Percentiles rank a stretch among this genome's conserved stretches.
Conservation (phyloP, 2,888 invertebrate species). For the Sinelater perroti region DNA sequence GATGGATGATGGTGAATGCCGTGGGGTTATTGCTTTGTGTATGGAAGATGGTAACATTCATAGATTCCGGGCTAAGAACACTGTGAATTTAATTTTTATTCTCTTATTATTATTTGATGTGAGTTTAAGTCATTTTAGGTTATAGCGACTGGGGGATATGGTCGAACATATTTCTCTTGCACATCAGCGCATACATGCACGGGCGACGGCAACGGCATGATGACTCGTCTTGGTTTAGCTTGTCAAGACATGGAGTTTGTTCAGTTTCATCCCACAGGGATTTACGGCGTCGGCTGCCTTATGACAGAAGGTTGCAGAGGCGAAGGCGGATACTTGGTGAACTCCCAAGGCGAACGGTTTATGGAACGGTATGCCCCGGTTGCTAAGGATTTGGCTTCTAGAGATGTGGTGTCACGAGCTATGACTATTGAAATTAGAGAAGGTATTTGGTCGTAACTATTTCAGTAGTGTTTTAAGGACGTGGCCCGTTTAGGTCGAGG, state of each 20-base stretch:
- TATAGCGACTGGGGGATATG: constrained; percentile 88
- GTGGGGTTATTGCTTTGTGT: constrained; percentile 91
- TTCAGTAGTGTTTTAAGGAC: neutral
- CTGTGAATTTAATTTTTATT: constrained; percentile 60
- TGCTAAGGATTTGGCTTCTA: constrained; percentile 98
- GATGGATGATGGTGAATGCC: constrained; percentile 92
- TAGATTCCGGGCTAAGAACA: constrained; percentile 84
- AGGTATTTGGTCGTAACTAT: constrained; percentile 62
- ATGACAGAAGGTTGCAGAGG: constrained; percentile 98
- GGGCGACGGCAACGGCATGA: constrained; percentile 97
- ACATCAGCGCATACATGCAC: constrained; percentile 99
- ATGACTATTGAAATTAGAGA: constrained; percentile 98
- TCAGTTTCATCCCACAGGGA: constrained; percentile 99
- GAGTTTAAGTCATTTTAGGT: constrained; percentile 62
- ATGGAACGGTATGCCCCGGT: constrained; percentile 99
- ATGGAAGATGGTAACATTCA: constrained; percentile 97
- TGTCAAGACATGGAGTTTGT: constrained; percentile 98
- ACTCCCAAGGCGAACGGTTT: constrained; percentile 95
- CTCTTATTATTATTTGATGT: neutral
- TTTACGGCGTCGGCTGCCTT: constrained; percentile 98
- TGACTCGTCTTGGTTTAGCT: constrained; percentile 89
- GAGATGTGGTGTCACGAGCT: constrained; percentile 96
- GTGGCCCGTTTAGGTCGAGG: constrained; percentile 72
- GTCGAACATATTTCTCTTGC: constrained; percentile 96
- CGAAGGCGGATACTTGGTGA: constrained; percentile 97